Conservation (phyloP, 2,113 vertebrate species). For the Gavia stellata region DNA sequence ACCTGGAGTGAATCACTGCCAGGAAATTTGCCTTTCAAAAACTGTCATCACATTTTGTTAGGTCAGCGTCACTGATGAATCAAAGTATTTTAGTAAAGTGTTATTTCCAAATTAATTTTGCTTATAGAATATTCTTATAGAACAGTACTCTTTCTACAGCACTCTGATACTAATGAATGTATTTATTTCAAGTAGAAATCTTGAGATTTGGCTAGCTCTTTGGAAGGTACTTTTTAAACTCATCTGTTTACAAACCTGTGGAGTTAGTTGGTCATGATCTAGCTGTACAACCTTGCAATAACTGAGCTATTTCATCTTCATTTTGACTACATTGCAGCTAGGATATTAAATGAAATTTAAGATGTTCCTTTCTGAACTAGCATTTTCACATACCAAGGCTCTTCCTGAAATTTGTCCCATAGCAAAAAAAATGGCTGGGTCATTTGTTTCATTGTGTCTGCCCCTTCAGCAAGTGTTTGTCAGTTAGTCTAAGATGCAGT, state of each 20-base stretch:
- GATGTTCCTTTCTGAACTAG: neutral
- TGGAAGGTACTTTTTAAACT: neutral
- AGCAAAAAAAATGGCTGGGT: neutral
- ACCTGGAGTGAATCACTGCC: neutral
- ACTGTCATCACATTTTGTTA: neutral
- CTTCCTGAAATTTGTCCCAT: neutral
- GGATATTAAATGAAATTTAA: neutral
- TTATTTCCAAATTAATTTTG: neutral
- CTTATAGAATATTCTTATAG: neutral
- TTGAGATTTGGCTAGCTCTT: neutral
- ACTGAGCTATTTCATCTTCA: neutral
- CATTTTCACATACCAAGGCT: neutral
- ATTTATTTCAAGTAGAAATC: neutral
- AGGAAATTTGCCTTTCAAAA: neutral
- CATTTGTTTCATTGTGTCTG: neutral
- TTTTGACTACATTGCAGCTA: neutral
- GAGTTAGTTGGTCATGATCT: neutral
- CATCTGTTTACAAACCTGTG: neutral
- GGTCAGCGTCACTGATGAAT: neutral
- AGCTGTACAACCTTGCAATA: neutral
- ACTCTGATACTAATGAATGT: neutral
- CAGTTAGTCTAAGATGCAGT: neutral
- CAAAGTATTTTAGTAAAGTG: neutral
- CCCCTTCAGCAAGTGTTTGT: neutral
- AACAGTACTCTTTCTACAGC: neutral